Base-by-base conservation (phyloP, 2,888 invertebrate species). In the Tetanocera ferruginea region DNA sequence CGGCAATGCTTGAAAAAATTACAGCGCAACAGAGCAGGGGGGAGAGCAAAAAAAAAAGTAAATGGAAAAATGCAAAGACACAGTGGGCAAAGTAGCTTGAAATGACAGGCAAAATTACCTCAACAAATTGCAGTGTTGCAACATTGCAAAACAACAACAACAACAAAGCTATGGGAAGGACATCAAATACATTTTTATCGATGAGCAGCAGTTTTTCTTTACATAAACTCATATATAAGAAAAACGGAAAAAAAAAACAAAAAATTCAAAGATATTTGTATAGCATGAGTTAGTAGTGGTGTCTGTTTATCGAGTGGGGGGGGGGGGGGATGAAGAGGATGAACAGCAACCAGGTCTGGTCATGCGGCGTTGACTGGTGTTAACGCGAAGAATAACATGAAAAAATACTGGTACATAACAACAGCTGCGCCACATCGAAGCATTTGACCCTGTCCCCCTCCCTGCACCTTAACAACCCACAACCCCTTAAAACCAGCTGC, bases 1-100 rank as follows among this genome's bases (percentile, higher is more conserved):
- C 37, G 25, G 55, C 43, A 69, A n/a, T n/a, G 37, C 60, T 66
- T 51, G 66, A 75, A 75, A 75, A 75, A 67, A 75, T 23, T 75
- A 37, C 75, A 55, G 19, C 67, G 52, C 75, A 62, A 73, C 23
- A 31, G 60, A 25, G 4, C 5, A 52, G 31, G 23, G 14, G 14
- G 49, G 55, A 11, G 34, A 51, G 67, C 9, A 43, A 60, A n/a
- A 57, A 43, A 51, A 49, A 34, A 34, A 75, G 75, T 31, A 64
- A 17, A n/a, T 49, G 34, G 34, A 66, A 75, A 75, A 67, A 66
- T 66, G 72, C 55, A 28, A 19, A 51, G 57, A 37, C 55, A 73
- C 62, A 73, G 73, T 73, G 73, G 62, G 73, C 73, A 49, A 49
- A n/a, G 49, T 14, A 25, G 17, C 19, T 23, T n/a, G 17, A 69